Conservation (phyloP, 2,797 vertebrate species). For the Rhinogobio ventralis region DNA sequence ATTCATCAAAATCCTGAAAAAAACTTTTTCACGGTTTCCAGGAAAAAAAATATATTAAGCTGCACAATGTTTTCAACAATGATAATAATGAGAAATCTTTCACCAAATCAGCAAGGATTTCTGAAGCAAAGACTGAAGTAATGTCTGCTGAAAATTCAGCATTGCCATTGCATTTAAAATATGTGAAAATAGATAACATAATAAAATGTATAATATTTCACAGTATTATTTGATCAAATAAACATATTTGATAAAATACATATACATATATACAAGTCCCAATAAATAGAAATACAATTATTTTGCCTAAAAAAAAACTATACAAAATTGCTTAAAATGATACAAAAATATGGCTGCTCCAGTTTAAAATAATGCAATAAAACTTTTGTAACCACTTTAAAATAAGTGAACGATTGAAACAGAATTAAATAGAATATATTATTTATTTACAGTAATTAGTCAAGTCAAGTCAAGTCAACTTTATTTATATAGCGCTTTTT, state of each 20-base stretch:
- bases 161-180: no score
- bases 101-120: neutral
- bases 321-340: no score
- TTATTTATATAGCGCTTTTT: no score
- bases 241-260: neutral
- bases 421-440: neutral
- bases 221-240: neutral
- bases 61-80: neutral
- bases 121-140: neutral
- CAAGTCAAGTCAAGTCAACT: no score
- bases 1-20: neutral
- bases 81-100: neutral
- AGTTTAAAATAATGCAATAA: neutral
- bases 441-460: neutral
- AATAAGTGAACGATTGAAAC: neutral
- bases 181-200: neutral
- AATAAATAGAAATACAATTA: neutral
- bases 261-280: no score
- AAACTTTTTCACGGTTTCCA: neutral
- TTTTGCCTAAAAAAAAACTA: neutral
- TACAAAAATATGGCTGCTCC: neutral
- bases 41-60: neutral
- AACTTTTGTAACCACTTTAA: neutral
- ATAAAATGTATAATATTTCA: neutral
- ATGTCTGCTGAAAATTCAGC: neutral